These are phyloP conservation scores for Planococcus citri DNA, from an alignment of 1,140 invertebrate genomes.

Conservation along the genomic window DNA sequence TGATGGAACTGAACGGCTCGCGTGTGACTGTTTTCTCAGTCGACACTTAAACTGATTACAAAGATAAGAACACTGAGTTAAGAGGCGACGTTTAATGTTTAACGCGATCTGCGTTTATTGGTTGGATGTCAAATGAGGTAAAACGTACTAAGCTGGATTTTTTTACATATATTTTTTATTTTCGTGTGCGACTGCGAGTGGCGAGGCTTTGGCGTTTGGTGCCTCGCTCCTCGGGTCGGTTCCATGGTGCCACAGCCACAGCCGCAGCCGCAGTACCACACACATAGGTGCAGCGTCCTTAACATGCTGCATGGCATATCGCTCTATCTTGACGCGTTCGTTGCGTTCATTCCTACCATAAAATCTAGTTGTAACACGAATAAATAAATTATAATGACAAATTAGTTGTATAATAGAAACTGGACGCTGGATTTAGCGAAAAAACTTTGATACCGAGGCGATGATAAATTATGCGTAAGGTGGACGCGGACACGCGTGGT, in stretches of 20 bases:
- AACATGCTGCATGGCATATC: conserved; percentile 19
- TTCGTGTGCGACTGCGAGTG: neutral
- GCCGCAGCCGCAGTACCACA: conserved; percentile 1
- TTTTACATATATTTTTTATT: conserved; percentile 9
- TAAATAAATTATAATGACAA: conserved; percentile 19
- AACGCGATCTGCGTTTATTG: conserved; percentile 18
- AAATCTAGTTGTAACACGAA: conserved; percentile 10
- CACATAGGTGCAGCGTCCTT: conserved; percentile 12
- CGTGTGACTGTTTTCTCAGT: conserved; percentile 14
- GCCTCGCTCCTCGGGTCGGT: neutral
- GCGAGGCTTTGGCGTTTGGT: neutral
- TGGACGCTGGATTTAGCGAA: conserved; percentile 16
- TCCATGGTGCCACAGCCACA: neutral
- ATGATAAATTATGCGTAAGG: neutral
- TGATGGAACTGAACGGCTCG: conserved; percentile 13
- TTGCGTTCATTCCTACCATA: neutral
- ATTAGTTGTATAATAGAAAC: conserved; percentile 18
- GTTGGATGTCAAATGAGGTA: conserved; percentile 19
- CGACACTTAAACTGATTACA: conserved; percentile 20
- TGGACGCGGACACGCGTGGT: neutral
- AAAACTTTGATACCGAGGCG: conserved; percentile 3
- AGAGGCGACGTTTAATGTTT: conserved; percentile 18
- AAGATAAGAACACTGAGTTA: conserved; percentile 14
- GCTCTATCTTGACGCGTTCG: conserved; percentile 2
- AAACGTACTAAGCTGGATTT: conserved; percentile 4